phyloP scores from a whole-genome alignment of 2,797 vertebrate genomes.

The Pachyuromys duprasi region DNA sequence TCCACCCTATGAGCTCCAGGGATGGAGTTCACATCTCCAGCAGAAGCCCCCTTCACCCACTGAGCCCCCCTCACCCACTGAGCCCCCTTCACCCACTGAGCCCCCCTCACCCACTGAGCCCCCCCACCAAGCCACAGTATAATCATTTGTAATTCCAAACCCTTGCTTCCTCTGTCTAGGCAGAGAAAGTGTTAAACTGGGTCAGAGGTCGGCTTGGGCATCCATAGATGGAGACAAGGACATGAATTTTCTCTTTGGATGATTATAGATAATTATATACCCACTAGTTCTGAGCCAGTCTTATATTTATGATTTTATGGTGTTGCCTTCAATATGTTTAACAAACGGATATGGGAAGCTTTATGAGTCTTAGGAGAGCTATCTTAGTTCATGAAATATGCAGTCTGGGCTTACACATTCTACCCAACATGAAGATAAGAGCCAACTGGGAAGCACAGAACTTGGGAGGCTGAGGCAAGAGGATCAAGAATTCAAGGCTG shows the following conservation, averaged over 20 bases:
- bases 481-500: not conserved
- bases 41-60: not conserved
- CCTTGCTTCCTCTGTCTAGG: not conserved
- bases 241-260: not conserved
- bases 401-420: not conserved
- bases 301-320: not conserved
- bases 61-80: too few species aligned
- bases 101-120: not conserved
- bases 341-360: not conserved
- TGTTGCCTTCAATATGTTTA: not conserved
- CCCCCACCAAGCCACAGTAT: not conserved
- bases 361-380: not conserved
- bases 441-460: not conserved
- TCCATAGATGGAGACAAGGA: not conserved
- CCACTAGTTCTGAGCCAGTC: not conserved
- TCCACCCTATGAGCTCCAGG: not conserved
- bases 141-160: not conserved
- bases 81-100: not conserved
- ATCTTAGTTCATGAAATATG: not conserved
- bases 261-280: not conserved
- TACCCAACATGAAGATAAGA: not conserved
- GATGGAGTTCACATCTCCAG: not conserved
- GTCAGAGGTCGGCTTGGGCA: not conserved
- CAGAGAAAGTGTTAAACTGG: not conserved
- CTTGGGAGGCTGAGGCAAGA: not conserved